phyloP scores from a whole-genome alignment of 2,888 invertebrate species.

The Conistra vaccinii region DNA sequence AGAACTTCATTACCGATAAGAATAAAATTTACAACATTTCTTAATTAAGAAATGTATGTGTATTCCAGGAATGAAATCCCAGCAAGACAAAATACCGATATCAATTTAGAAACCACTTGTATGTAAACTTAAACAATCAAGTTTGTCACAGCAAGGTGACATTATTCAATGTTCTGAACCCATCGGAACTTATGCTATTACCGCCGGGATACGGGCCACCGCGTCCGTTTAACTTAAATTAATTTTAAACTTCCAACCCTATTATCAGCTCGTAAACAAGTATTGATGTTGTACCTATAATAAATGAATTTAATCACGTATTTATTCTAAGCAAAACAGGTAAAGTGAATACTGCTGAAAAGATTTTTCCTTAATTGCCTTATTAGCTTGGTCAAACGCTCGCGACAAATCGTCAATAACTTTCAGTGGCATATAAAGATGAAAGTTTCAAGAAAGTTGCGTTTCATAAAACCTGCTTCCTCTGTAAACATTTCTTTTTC shows the following conservation, averaged over 20 bases:
- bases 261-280: conserved; percentile 49
- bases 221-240: conserved; percentile 60
- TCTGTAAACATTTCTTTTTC: background rate
- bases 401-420: background rate
- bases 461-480: background rate
- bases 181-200: conserved; percentile 61
- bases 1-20: background rate
- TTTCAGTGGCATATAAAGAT: background rate
- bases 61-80: background rate
- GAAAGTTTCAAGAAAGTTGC: background rate
- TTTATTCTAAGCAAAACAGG: background rate
- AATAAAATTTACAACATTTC: background rate
- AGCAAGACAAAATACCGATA: background rate
- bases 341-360: background rate
- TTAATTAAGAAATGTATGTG: background rate
- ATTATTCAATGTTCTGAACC: conserved; percentile 59
- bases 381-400: background rate
- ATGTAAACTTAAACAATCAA: conserved; percentile 53
- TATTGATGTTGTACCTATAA: conserved; percentile 21
- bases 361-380: background rate
- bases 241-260: conserved; percentile 57
- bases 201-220: conserved; percentile 27
- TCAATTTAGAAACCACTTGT: background rate
- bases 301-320: background rate
- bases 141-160: conserved; percentile 48